A percentile compares a stretch with the other conserved stretches of the same genome.
Conservation (phyloP, 2,888 invertebrate genomes). For the Lithophane leautieri region DNA sequence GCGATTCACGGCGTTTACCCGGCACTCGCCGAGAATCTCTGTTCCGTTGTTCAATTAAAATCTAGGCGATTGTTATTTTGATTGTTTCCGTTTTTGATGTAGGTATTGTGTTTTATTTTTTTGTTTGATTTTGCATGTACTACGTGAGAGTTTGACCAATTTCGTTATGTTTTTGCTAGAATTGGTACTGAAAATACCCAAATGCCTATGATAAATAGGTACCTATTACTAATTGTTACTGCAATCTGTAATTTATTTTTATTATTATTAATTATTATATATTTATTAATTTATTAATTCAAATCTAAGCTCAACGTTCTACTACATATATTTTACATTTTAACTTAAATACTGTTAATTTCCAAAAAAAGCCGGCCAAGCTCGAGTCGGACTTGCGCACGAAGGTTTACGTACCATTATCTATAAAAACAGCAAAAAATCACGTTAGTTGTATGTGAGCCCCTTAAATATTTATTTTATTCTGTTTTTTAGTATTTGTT, state of each 20-base stretch:
- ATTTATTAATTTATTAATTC: too few species aligned
- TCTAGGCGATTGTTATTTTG: conserved; percentile 83
- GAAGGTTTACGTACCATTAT: too few species aligned
- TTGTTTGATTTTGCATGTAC: conserved; percentile 6
- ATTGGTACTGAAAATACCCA: neutral
- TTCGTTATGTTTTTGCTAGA: conserved; percentile 3
- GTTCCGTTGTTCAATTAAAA: conserved; percentile 88
- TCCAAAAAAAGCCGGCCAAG: too few species aligned
- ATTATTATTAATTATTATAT: too few species aligned
- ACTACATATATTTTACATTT: neutral
- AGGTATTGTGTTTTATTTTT: conserved; percentile 41
- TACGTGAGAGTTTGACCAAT: neutral
- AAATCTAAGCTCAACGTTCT: neutral
- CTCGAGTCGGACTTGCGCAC: too few species aligned
- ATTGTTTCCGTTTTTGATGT: conserved; percentile 74
- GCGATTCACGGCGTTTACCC: conserved; percentile 90
- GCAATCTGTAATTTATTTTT: neutral
- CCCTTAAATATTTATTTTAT: too few species aligned
- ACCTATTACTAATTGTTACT: neutral
- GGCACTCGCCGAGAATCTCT: conserved; percentile 85
- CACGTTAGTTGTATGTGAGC: too few species aligned
- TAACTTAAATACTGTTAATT: neutral
- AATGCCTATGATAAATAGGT: neutral
- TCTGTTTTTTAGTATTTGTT: too few species aligned
- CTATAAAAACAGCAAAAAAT: too few species aligned